Evolutionary conservation across 2,797 vertebrate species (phyloP).

Genomic region (Artibeus lituratus): DNA sequence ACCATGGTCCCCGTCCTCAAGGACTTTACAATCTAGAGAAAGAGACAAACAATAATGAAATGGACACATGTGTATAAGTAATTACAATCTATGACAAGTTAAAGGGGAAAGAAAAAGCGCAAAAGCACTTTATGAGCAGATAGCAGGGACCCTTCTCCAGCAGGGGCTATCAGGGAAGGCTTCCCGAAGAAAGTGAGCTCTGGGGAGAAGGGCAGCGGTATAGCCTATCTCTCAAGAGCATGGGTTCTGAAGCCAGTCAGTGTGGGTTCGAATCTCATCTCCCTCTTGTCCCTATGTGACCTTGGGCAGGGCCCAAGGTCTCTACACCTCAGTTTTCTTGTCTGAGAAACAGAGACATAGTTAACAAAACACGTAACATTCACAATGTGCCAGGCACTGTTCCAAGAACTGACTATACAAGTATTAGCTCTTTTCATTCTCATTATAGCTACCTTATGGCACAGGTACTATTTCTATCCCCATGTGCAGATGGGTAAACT

Average conservation of each 20-base stretch:
- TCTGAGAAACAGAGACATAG: neutral
- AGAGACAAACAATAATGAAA: neutral
- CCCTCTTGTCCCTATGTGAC: neutral
- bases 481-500: neutral
- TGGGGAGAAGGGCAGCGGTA: too few relatives aligned
- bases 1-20: neutral
- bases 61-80: neutral
- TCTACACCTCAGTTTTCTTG: neutral
- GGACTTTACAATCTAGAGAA: neutral
- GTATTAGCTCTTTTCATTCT: neutral
- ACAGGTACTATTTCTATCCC: neutral
- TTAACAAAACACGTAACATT: neutral
- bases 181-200: neutral
- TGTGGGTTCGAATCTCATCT: neutral
- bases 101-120: neutral
- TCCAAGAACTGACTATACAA: neutral
- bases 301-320: neutral
- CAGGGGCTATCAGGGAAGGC: neutral
- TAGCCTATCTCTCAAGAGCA: neutral
- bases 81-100: neutral
- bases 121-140: neutral
- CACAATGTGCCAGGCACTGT: neutral
- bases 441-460: neutral
- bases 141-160: neutral
- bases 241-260: neutral